Percentiles rank a stretch among this genome's conserved stretches.
phyloP scores from a whole-genome alignment of 1,140 invertebrate genomes.

The Drosophila guanche region DNA sequence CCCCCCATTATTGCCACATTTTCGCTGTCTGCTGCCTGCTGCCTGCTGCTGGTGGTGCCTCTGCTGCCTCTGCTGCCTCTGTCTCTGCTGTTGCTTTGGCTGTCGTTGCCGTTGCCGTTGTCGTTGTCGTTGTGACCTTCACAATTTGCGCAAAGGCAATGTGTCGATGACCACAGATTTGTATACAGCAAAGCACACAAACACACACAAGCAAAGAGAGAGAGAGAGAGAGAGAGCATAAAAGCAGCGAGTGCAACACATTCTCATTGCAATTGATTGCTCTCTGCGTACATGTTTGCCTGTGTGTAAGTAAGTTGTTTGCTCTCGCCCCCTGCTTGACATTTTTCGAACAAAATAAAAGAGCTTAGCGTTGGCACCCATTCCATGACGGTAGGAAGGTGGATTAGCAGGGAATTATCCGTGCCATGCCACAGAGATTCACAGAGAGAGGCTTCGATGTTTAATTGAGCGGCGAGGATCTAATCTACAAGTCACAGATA shows the following conservation, averaged over 20 bases:
- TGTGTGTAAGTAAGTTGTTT: constrained; percentile 23
- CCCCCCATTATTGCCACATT: constrained; percentile 66
- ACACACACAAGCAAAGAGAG: constrained; percentile 39
- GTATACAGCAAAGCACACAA: constrained; percentile 68
- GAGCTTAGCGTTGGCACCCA: not conserved
- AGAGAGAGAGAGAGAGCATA: constrained; percentile 59
- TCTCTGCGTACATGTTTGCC: constrained; percentile 7
- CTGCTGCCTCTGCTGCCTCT: not conserved
- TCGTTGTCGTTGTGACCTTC: constrained; percentile 83
- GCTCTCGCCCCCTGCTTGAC: constrained; percentile 26
- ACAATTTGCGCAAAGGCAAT: constrained; percentile 84
- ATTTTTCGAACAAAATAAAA: constrained; percentile 35
- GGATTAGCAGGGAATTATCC: constrained; percentile 4
- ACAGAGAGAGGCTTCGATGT: too few relatives aligned
- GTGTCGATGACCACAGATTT: constrained; percentile 84
- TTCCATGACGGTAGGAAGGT: too few relatives aligned
- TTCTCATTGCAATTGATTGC: constrained; percentile 74
- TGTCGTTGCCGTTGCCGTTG: constrained; percentile 46
- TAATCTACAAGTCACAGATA: too few relatives aligned
- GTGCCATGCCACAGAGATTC: too few relatives aligned
- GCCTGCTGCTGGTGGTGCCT: constrained; percentile 14
- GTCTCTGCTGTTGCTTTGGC: constrained; percentile 25
- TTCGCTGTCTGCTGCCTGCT: constrained; percentile 38
- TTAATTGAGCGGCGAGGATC: too few relatives aligned
- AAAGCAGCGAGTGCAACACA: constrained; percentile 73